Evolutionary conservation across 2,797 vertebrate genomes (phyloP), one percentile per base, ranked within the genome.

Genomic region (Coregonus sp.): DNA sequence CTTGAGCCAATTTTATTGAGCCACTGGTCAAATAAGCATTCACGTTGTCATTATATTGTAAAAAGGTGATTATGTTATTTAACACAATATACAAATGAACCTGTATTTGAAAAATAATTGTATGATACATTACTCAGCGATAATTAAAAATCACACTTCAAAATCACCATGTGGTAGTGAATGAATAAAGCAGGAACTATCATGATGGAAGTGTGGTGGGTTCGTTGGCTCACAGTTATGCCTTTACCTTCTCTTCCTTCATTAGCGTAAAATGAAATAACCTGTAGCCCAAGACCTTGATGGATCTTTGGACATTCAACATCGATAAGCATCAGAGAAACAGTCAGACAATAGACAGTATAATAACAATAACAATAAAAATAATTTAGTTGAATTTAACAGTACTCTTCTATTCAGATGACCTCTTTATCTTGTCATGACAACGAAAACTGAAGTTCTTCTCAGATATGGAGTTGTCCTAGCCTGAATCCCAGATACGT

Each of bases 321-420:
- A 76, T 37, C 61, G 1, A 54, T 61, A 70, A 76, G 56, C 5
- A 56, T 54, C 20, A 35, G 50, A 74, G 66, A 79, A 51, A 67
- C 50, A 72, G 78, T 81, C 40, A 11, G 40, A 47, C 40, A 47
- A 47, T 11, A 33, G 31, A 33, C 31, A 3, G 31, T 33, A 33
- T 25, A 73, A 83, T 74, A 86, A 90, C 84, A 83, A 90, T 77
- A 84, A 90, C 76, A 86, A 89, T 81, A 92, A 81, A 77, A 94
- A 94, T 94, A 95, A 95, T 85, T 95, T 94, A 95, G 86, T 93
- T 94, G 6, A 93, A 94, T 89, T 92, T 93, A 93, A 93, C 88
- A 92, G 70, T 86, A 88, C 82, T 86, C 82, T 76, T 88, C 83
- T 85, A 79, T 82, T 75, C 83, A 78, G 81, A 87, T 90, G 85